Base-by-base conservation (phyloP, 2,113 vertebrate genomes). In the Parus major region DNA sequence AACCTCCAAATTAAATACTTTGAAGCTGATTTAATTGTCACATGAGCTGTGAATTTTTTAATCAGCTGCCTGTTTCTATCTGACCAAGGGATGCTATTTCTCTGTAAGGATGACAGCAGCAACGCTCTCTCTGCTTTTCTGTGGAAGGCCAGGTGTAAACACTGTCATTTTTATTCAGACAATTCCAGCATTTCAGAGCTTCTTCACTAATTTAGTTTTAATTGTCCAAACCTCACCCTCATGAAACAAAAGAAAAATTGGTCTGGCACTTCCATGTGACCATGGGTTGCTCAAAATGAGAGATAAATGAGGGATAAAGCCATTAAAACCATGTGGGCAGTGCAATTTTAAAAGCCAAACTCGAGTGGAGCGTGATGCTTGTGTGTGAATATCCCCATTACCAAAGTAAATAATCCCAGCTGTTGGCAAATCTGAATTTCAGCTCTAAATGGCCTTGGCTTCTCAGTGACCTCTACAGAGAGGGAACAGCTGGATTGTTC, bases 1-100 rank as follows among this genome's bases (percentile, higher is more conserved):
- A 83, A 55, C 86, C 94, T 94, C 65, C 28, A 61, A 75, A 88
- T 95, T 60, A 95, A 96, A 88, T 31, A 46, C 70, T 91, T 83
- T 20, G 80, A 56, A 44, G 79, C 44, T 70, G 63, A 89, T 92
- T 95, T 91, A 93, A 96, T 93, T 52, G 22, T 50, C 53, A 23
- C 52, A 52, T 6, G 35, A 82, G 49, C 50, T 86, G 85, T 73
- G 55, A 36, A 36, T 53, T 91, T 53, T 78, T 77, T 66, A 87
- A 92, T 71, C 70, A 79, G 80, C 33, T 82, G 80, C 55, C 70
- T 56, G 59, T 81, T 95, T 76, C 69, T 69, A 27, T 46, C 64
- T 87, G 88, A 28, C 22, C 23, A 28, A 53, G 57, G 18, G 49
- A 21, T 46, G 27, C 41, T 64, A 56, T 57, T 87, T 84, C 60